phyloP scores from a whole-genome alignment of 2,888 invertebrate genomes.

The Neoascia interrupta region DNA sequence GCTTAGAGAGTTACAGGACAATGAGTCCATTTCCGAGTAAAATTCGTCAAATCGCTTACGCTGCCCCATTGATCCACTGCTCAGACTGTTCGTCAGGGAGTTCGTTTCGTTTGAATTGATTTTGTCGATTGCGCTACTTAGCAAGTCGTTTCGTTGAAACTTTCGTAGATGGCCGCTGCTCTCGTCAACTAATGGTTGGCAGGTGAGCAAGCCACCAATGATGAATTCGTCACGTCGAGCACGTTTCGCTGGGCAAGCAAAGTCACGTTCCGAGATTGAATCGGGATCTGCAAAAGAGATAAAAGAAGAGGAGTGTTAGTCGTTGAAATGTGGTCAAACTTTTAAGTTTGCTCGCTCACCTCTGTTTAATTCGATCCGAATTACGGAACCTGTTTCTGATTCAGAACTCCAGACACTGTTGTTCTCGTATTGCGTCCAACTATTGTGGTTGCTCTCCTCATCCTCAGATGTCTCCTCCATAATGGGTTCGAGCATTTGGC shows the following conservation, averaged over 20 bases:
- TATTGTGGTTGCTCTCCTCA: conserved; percentile 77
- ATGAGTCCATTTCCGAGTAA: conserved; percentile 79
- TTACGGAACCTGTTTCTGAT: conserved; percentile 91
- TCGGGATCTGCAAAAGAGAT: conserved; percentile 77
- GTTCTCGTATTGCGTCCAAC: conserved; percentile 77
- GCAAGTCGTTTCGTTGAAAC: conserved; percentile 70
- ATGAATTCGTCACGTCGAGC: conserved; percentile 82
- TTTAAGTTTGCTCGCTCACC: too few species aligned
- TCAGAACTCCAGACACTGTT: conserved; percentile 81
- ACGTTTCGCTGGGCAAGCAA: conserved; percentile 87
- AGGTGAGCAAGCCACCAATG: conserved; percentile 50
- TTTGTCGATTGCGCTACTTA: conserved; percentile 61
- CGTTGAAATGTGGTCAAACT: neutral
- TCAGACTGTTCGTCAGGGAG: conserved; percentile 25
- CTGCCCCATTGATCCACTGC: conserved; percentile 30
- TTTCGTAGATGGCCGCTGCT: conserved; percentile 61
- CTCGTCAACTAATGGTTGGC: conserved; percentile 52
- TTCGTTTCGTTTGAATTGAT: conserved; percentile 53
- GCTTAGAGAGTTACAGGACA: conserved; percentile 83
- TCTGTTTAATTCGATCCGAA: conserved; percentile 83
- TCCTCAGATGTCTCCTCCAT: conserved; percentile 94
- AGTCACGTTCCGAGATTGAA: conserved; percentile 85
- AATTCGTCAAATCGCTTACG: conserved; percentile 78
- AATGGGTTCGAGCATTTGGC: conserved; percentile 87
- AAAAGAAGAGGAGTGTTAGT: neutral